Evolutionary conservation across 2,888 invertebrate species (phyloP).

Genomic region (Hedya salicella): DNA sequence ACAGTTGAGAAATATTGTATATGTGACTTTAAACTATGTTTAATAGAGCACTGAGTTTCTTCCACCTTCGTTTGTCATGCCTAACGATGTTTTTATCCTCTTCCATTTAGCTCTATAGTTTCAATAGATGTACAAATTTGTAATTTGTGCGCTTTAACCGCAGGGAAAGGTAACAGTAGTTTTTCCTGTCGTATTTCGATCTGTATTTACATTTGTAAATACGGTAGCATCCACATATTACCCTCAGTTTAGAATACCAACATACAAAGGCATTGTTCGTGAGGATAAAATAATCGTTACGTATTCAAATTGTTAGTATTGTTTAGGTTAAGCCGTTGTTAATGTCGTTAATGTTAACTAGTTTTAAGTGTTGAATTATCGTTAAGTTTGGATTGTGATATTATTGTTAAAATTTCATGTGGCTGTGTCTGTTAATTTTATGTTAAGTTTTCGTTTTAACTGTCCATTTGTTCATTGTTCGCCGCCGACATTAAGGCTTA

Average conservation of each 20-base stretch:
- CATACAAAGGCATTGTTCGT: slow-evolving; percentile 44
- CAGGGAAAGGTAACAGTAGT: slow-evolving; percentile 19
- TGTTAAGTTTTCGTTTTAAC: slow-evolving; percentile 84
- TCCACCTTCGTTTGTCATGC: slow-evolving; percentile 40
- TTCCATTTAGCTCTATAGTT: slow-evolving; percentile 32
- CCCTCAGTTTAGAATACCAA: slow-evolving; percentile 44
- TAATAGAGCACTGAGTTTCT: neutral
- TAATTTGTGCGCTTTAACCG: slow-evolving; percentile 7
- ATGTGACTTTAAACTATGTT: too few species aligned
- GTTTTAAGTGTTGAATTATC: slow-evolving; percentile 79
- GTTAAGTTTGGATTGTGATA: slow-evolving; percentile 78
- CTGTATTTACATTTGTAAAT: slow-evolving; percentile 36
- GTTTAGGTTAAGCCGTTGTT: slow-evolving; percentile 58
- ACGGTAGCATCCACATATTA: slow-evolving; percentile 42
- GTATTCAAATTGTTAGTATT: slow-evolving; percentile 55
- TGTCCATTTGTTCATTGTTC: slow-evolving; percentile 67
- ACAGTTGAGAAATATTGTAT: too few species aligned
- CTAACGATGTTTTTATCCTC: slow-evolving; percentile 65
- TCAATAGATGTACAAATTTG: slow-evolving; percentile 27
- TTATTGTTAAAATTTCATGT: slow-evolving; percentile 65
- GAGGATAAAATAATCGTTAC: slow-evolving; percentile 74
- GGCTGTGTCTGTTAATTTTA: slow-evolving; percentile 85
- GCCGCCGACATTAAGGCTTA: slow-evolving; percentile 77
- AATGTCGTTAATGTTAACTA: slow-evolving; percentile 73
- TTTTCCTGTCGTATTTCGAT: slow-evolving; percentile 24